These are phyloP conservation scores for Dolichallabes microphthalmus DNA, from an alignment of 2,113 vertebrate genomes.

Conservation along the genomic window DNA sequence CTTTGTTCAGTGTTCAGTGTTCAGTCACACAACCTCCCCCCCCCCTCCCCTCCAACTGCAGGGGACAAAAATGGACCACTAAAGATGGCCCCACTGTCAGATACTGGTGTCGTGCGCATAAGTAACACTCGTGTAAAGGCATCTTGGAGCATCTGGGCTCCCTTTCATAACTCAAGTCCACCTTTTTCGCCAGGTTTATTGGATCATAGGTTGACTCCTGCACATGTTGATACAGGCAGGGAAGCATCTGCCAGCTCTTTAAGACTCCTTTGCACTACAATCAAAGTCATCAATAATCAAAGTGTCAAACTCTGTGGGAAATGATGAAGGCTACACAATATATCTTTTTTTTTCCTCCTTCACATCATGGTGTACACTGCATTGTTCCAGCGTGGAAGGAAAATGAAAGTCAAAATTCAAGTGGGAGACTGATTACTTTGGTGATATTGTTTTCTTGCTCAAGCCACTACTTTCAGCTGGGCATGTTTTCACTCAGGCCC, in stretches of 20 bases:
- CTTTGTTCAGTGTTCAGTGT: constrained; percentile 47
- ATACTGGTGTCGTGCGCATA: constrained; percentile 29
- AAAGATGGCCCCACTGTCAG: constrained; percentile 13
- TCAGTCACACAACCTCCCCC: constrained; percentile 7
- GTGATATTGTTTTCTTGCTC: constrained; percentile 23
- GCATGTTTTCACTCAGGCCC: neutral
- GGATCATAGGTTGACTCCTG: constrained; percentile 48
- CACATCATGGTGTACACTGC: constrained; percentile 12
- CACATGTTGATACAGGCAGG: constrained; percentile 26
- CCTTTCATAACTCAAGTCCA: constrained; percentile 8
- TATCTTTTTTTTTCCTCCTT: constrained; percentile 14
- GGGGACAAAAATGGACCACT: neutral
- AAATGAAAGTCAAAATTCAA: constrained; percentile 9
- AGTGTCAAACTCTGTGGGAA: constrained; percentile 32
- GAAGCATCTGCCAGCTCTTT: constrained; percentile 37
- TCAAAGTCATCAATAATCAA: constrained; percentile 47
- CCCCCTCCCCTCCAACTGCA: constrained; percentile 16
- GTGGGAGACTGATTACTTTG: constrained; percentile 8
- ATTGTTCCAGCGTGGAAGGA: neutral
- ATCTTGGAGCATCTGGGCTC: constrained; percentile 22
- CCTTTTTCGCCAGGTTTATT: constrained; percentile 40
- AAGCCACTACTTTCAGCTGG: constrained; percentile 3
- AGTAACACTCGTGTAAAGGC: constrained; percentile 19
- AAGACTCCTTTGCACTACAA: constrained; percentile 7
- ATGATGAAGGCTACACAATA: constrained; percentile 28